Evolutionary conservation across 2,888 invertebrate genomes (phyloP), one percentile per base, ranked within the genome.

Genomic region (Acanthoscelides obtectus): DNA sequence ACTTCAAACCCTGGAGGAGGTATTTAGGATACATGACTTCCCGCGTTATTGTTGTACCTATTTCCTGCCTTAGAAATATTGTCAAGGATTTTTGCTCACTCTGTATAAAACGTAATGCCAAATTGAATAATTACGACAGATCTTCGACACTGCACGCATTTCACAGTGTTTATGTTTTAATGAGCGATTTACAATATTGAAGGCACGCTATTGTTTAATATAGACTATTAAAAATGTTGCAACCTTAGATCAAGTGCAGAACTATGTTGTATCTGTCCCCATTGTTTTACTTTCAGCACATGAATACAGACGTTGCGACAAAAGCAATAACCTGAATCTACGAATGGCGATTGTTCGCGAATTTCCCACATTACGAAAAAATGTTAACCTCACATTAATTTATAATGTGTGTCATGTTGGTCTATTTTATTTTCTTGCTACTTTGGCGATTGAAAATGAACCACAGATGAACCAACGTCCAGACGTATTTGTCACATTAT

Each of bases 241-340:
- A 45, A 45, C 17, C 45, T 45, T 12, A 45, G 45, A 45, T 45
- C 45, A 45, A 45, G 45, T 45, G 45, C 45, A 45, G 45, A 45
- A 12, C 45, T 45, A 12, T 45, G 45, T 45, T 45, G 45, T 45
- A 45, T 45, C 45, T 45, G 45, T 45, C 45, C 12, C 17, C 45
- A 45, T 45, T 45, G 45, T 45, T 45, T 45, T 45, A 45, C 45
- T 45, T 45, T 45, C 45, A 25, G 3, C 25, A 25, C 25, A 25
- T 25, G 25, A 25, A 25, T 25, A 25, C 25, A 45, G 12, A 64
- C 67, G 67, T 74, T 71, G 71, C 72, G 71, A 74, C 71, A 72
- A 74, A 72, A 74, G 69, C 71, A 69, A 64, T 77, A 78, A 77
- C 78, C 78, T 75, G 74, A 78, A 79, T 78, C 75, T 75, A 68